phyloP scores from a whole-genome alignment of 2,797 vertebrate species.

The Novumbra hubbsi region DNA sequence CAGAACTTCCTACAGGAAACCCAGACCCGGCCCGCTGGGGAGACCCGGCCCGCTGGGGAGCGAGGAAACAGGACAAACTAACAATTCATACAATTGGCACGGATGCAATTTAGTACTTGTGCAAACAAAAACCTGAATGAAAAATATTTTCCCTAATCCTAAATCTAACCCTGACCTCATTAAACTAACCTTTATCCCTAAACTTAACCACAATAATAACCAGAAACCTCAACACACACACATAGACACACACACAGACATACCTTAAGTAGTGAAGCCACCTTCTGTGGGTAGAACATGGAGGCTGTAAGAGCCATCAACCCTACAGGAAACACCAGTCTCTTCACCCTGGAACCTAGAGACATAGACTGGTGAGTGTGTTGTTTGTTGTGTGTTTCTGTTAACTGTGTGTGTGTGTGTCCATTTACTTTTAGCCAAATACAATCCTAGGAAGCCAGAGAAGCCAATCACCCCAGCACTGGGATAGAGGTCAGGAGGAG shows the following conservation, averaged over 20 bases:
- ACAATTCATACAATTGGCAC: background rate
- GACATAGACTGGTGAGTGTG: slow-evolving; percentile 1
- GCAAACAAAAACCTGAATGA: too few species aligned
- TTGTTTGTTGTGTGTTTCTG: background rate
- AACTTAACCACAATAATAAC: background rate
- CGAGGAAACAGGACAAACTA: slow-evolving; percentile 14
- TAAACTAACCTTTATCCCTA: too few species aligned
- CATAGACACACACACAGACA: slow-evolving; percentile 7
- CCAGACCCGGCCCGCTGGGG: slow-evolving; percentile 11
- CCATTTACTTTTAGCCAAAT: slow-evolving; percentile 64
- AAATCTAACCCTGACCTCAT: too few species aligned
- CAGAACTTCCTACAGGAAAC: slow-evolving; percentile 49
- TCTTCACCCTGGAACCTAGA: slow-evolving; percentile 87
- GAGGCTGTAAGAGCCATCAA: slow-evolving; percentile 87
- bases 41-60: slow-evolving; percentile 7
- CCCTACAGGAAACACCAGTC: slow-evolving; percentile 79
- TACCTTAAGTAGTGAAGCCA: slow-evolving; percentile 77
- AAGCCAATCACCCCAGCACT: slow-evolving; percentile 85
- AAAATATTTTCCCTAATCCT: too few species aligned
- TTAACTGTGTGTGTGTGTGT: background rate
- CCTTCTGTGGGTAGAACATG: slow-evolving; percentile 91
- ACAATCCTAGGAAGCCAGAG: slow-evolving; percentile 85
- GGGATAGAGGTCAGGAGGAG: slow-evolving; percentile 87
- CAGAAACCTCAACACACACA: slow-evolving; percentile 13
- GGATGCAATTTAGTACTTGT: too few species aligned